Base-by-base conservation (phyloP, 2,888 invertebrate genomes). In the Timema podura region DNA sequence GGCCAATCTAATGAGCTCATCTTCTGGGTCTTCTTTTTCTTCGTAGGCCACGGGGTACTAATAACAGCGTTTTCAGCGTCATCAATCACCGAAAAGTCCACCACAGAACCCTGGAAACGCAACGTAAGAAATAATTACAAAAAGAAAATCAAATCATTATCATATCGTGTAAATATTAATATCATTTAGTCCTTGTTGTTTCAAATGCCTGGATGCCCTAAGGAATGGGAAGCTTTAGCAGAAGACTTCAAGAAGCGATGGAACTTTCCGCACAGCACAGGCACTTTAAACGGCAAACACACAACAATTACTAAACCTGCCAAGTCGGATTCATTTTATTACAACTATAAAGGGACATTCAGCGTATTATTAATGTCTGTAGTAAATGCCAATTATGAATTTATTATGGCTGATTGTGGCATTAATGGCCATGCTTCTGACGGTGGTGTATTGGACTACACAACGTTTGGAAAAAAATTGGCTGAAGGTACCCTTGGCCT, bases 251-350 rank as follows among this genome's bases (percentile, higher is more conserved):
- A 45, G 10, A 45, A 44, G 11, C 30, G 15, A 65, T 65, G 65
- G 65, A 65, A 65, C 44, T 65, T 65, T 65, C 65, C 65, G 8
- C 44, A 77, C 70, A 73, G 75, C 54, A 16, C 70, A 8, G 77
- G 77, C 59, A 77, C 76, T 7, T 72, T 77, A 13, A 76, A 78
- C 74, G 77, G 77, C 10, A 76, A 77, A 71, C 76, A 77, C 70
- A 71, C 76, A 13, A 68, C 72, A 10, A 74, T 77, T 47, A 65
- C 6, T 9, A 71, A 75, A 57, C 75, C 75, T 47, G 30, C n/a
- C 44, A 67, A 73, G 68, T 48, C 71, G 66, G 78, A 77, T 46
- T 76, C 74, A 49, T 49, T 67, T 44, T 77, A 74, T 70, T 77
- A 71, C 65, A 77, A 77, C 73, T 77, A 77, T 70, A 77, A 77